Conservation (phyloP, 2,797 vertebrate species). For the Semaprochilodus insignis region DNA sequence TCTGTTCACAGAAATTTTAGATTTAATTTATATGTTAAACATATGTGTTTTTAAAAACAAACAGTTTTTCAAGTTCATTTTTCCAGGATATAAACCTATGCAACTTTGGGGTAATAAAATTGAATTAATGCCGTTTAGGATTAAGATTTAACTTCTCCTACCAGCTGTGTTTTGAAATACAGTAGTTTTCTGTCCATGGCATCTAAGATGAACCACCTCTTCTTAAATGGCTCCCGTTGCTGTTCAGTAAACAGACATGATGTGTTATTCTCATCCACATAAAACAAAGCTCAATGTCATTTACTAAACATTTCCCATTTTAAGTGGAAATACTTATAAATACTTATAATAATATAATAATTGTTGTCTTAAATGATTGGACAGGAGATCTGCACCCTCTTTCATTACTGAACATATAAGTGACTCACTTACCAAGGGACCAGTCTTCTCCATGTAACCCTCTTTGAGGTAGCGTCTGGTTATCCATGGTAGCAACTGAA, state of each 20-base stretch:
- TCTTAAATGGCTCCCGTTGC: conserved; percentile 90
- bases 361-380: background rate
- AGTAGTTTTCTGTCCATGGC: conserved; percentile 87
- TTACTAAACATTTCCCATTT: background rate
- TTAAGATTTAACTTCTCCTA: conserved; percentile 69
- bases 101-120: too few relatives aligned
- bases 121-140: too few relatives aligned
- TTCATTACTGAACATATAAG: background rate
- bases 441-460: conserved; percentile 97
- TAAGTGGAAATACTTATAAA: background rate
- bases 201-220: conserved; percentile 93
- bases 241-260: conserved; percentile 66
- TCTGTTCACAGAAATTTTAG: too few relatives aligned
- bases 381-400: background rate
- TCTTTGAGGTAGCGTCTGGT: conserved; percentile 91
- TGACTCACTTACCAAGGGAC: conserved; percentile 83
- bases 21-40: too few relatives aligned
- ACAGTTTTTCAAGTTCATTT: too few relatives aligned
- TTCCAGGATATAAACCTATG: too few relatives aligned
- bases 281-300: background rate
- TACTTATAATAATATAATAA: background rate
- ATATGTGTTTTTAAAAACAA: too few relatives aligned
- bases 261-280: background rate
- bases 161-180: conserved; percentile 91
- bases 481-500: conserved; percentile 86